These are phyloP conservation scores for Cheilosia variabilis DNA, from an alignment of 2,888 invertebrate species.

Conservation along the genomic window DNA sequence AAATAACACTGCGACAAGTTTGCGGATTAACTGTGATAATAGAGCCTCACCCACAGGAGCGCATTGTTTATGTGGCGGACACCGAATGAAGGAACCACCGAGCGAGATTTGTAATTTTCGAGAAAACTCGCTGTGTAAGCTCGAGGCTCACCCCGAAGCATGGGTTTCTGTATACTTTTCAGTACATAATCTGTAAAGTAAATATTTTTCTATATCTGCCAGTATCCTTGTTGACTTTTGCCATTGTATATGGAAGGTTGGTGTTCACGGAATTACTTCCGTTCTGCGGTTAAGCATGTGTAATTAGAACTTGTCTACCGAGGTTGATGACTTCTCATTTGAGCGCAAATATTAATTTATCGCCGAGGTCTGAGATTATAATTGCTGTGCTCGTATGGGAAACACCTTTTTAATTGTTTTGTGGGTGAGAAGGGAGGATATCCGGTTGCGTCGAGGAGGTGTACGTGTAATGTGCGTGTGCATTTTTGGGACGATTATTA, in stretches of 20 bases:
- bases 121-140: conserved; percentile 47
- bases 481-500: not conserved
- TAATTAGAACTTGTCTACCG: conserved; percentile 55
- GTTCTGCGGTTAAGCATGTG: conserved; percentile 47
- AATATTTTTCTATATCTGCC: conserved; percentile 4
- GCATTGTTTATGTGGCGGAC: conserved; percentile 48
- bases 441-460: conserved; percentile 6
- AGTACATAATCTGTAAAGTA: conserved; percentile 33
- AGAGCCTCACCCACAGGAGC: conserved; percentile 38
- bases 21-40: conserved; percentile 59
- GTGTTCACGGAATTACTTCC: conserved; percentile 55
- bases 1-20: not conserved
- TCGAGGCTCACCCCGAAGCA: conserved; percentile 5
- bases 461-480: too few species aligned
- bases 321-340: conserved; percentile 60
- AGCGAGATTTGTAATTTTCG: conserved; percentile 30
- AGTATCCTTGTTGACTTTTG: conserved; percentile 59
- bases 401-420: conserved; percentile 68
- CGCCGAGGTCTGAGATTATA: conserved; percentile 63
- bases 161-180: conserved; percentile 21
- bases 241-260: conserved; percentile 24
- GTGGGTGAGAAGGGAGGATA: conserved; percentile 14
- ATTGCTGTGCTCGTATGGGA: conserved; percentile 40
- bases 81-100: not conserved
- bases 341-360: conserved; percentile 64